Evolutionary conservation across 2,797 vertebrate species (phyloP).

Genomic region (Danio aesculapii): DNA sequence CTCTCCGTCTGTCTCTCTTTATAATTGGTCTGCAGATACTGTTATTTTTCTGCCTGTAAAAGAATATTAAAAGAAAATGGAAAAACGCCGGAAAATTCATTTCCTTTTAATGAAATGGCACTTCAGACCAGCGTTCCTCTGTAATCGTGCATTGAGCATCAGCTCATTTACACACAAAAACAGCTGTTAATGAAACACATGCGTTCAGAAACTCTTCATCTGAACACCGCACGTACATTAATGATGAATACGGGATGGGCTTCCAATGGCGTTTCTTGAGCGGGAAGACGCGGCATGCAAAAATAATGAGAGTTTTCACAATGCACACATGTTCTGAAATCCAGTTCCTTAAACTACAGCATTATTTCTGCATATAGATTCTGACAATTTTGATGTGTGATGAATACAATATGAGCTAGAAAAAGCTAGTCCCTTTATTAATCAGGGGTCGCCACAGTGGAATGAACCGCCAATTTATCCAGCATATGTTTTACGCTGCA

Average conservation of each 20-base stretch:
- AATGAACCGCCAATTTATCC: no score
- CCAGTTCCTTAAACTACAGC: no score
- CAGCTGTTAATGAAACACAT: not conserved
- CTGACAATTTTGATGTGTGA: no score
- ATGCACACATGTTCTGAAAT: no score
- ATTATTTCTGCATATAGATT: no score
- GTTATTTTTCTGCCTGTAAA: constrained; percentile 15
- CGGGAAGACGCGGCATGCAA: not conserved
- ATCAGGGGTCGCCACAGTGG: no score
- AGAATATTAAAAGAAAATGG: not conserved
- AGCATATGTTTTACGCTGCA: no score
- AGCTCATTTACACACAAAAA: constrained; percentile 15
- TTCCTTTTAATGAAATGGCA: constrained; percentile 5
- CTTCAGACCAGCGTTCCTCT: not conserved
- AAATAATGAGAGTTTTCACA: not conserved
- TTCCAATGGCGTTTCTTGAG: not conserved
- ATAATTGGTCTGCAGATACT: constrained; percentile 23
- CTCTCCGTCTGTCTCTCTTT: constrained; percentile 17
- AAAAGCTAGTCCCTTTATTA: no score
- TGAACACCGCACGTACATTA: not conserved
- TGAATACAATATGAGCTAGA: no score
- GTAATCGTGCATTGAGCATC: not conserved
- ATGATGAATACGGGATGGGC: not conserved
- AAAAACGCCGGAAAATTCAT: not conserved
- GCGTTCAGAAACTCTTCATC: not conserved